Percentiles rank a stretch among this genome's conserved stretches.
phyloP scores from a whole-genome alignment of 2,797 vertebrate genomes.

The Tolypeutes matacus region DNA sequence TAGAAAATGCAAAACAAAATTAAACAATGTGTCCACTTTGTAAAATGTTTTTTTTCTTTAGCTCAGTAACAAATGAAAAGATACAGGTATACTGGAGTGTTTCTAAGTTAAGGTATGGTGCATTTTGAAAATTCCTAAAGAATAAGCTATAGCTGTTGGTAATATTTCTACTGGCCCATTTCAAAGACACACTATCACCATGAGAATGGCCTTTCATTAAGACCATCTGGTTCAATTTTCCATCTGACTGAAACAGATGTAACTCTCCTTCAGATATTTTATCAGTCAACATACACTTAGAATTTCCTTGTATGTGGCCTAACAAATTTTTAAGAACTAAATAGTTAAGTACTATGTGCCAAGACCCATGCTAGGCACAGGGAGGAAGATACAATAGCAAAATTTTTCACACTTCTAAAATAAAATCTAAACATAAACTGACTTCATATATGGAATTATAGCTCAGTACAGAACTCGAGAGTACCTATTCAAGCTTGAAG shows the following conservation, averaged over 20 bases:
- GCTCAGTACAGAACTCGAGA: neutral
- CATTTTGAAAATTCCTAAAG: slow-evolving; percentile 62
- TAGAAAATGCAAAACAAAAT: slow-evolving; percentile 87
- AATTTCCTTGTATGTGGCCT: neutral
- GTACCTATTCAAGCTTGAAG: slow-evolving; percentile 1
- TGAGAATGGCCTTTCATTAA: slow-evolving; percentile 49
- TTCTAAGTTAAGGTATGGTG: slow-evolving; percentile 52
- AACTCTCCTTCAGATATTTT: neutral
- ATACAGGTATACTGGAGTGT: neutral
- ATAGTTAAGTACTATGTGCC: neutral
- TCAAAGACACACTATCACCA: slow-evolving; percentile 11
- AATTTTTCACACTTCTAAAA: slow-evolving; percentile 24
- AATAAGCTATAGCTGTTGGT: neutral
- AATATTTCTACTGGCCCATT: slow-evolving; percentile 57
- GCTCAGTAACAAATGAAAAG: slow-evolving; percentile 58
- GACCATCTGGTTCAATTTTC: slow-evolving; percentile 34
- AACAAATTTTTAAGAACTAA: slow-evolving; percentile 17
- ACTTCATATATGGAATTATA: slow-evolving; percentile 6
- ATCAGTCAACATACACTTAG: slow-evolving; percentile 30
- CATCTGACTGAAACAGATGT: slow-evolving; percentile 25
- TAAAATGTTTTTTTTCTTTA: slow-evolving; percentile 79
- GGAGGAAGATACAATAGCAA: neutral
- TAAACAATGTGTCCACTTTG: slow-evolving; percentile 85
- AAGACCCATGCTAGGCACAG: neutral
- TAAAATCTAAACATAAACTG: neutral